Conservation (phyloP, 2,797 vertebrate species). For the Nyctibius grandis region DNA sequence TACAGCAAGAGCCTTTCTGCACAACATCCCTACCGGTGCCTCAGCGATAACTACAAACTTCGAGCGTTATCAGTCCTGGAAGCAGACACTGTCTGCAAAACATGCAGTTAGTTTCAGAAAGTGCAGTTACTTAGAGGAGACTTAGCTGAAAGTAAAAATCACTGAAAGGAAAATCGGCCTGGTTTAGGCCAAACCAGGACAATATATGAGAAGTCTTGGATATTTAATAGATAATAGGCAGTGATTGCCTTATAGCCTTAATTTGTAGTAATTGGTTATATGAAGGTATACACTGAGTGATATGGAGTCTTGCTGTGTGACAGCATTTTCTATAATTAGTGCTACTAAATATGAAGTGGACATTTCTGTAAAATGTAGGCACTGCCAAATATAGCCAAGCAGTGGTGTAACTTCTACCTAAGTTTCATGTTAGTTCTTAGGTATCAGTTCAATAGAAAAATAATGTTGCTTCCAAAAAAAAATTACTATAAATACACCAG, state of each 20-base stretch:
- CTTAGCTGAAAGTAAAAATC: too few species aligned
- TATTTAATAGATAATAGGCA: neutral
- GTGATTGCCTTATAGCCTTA: neutral
- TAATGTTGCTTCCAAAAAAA: neutral
- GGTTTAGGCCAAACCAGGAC: too few species aligned
- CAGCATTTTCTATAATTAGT: conserved; percentile 54
- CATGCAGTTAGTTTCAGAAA: too few species aligned
- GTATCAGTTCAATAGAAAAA: conserved; percentile 1
- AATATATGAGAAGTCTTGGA: neutral
- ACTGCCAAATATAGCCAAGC: conserved; percentile 35
- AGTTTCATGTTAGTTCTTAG: conserved; percentile 20
- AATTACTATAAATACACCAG: neutral
- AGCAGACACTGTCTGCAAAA: too few species aligned
- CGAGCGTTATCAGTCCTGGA: too few species aligned
- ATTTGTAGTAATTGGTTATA: neutral
- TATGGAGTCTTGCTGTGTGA: neutral
- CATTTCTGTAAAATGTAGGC: conserved; percentile 43
- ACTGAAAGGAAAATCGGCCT: too few species aligned
- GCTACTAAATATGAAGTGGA: conserved; percentile 8
- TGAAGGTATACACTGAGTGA: neutral
- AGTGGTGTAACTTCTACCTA: conserved; percentile 13
- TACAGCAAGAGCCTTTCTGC: too few species aligned
- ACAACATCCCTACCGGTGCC: too few species aligned
- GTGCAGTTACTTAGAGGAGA: too few species aligned
- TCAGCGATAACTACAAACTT: too few species aligned